Conservation (phyloP, 2,797 vertebrate genomes). For the Gymnoscopelus braueri region DNA sequence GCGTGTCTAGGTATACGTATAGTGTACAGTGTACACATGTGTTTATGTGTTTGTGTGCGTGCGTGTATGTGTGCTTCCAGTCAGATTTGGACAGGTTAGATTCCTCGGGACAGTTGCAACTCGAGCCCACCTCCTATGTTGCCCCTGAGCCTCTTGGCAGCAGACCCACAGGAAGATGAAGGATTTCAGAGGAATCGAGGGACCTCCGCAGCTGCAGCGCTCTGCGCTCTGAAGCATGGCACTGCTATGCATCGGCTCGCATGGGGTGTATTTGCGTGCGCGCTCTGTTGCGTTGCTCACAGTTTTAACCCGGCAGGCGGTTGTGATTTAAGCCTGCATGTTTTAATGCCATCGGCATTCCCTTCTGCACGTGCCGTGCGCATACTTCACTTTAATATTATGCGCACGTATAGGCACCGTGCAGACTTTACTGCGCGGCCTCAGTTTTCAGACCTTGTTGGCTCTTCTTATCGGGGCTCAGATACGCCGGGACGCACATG, state of each 20-base stretch:
- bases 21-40: background rate
- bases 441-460: conserved; percentile 11
- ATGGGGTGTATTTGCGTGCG: conserved; percentile 10
- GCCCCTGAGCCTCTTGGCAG: conserved; percentile 3
- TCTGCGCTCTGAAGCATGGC: conserved; percentile 30
- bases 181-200: conserved; percentile 18
- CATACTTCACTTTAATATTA: too few relatives aligned
- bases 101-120: background rate
- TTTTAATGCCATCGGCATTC: too few relatives aligned
- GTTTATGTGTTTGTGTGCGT: too few relatives aligned
- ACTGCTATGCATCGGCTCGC: background rate
- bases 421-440: too few relatives aligned
- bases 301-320: too few relatives aligned
- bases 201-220: conserved; percentile 19
- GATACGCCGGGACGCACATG: conserved; percentile 60
- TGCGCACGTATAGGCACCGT: too few relatives aligned
- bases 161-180: conserved; percentile 11
- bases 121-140: background rate
- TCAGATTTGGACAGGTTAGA: background rate
- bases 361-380: too few relatives aligned
- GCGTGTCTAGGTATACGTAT: background rate
- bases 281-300: background rate
- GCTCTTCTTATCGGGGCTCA: conserved; percentile 55
- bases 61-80: background rate
- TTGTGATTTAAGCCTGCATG: too few relatives aligned